Evolutionary conservation across 1,140 invertebrate species (phyloP).

Genomic region (Anoplolepis gracilipes): DNA sequence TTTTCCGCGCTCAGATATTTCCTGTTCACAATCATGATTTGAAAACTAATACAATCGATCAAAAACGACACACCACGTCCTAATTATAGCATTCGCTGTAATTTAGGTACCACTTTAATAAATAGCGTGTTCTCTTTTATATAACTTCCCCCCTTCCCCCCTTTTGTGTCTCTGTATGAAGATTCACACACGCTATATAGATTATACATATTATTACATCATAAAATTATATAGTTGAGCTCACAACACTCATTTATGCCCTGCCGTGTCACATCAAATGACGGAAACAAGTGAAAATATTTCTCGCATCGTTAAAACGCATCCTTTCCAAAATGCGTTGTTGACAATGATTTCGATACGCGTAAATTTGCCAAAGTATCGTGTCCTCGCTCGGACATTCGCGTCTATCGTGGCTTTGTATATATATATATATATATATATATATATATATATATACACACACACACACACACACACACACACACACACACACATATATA

Average conservation of each 20-base stretch:
- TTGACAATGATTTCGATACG: background rate
- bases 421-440: too few species aligned
- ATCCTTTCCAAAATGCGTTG: background rate
- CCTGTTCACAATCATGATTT: background rate
- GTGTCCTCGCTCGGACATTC: background rate
- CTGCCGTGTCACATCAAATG: constrained; percentile 71
- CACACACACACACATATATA: too few species aligned
- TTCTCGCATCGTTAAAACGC: background rate
- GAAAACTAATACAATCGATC: constrained; percentile 46
- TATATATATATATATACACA: too few species aligned
- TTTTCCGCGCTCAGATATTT: background rate
- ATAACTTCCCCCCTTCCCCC: background rate
- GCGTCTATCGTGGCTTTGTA: background rate
- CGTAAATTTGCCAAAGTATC: constrained; percentile 52
- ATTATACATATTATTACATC: constrained; percentile 57
- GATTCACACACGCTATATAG: constrained; percentile 22
- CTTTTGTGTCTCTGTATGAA: background rate
- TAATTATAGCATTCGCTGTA: constrained; percentile 43
- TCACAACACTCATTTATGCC: constrained; percentile 59
- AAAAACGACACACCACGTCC: constrained; percentile 44
- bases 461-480: too few species aligned
- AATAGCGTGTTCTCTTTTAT: constrained; percentile 18
- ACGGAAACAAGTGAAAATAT: constrained; percentile 62
- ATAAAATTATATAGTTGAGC: constrained; percentile 66
- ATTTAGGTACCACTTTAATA: constrained; percentile 71